A percentile compares a stretch with the other conserved stretches of the same genome.
Evolutionary conservation across 2,113 vertebrate species (phyloP).

Genomic region (Hippoglossus stenolepis): DNA sequence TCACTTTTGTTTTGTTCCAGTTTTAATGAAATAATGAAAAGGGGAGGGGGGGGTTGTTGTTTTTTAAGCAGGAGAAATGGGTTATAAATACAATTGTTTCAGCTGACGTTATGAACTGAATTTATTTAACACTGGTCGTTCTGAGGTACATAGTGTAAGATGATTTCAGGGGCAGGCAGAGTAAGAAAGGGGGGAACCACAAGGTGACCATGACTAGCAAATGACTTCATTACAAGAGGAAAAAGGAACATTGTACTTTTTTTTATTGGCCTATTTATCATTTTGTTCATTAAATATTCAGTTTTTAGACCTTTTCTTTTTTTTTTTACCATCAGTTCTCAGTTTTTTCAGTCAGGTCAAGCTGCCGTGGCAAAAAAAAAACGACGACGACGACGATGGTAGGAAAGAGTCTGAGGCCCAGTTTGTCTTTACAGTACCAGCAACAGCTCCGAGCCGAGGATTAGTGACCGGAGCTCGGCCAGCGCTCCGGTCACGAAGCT

Average conservation of each 20-base stretch:
- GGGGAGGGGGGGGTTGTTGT: neutral
- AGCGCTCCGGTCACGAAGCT: conserved; percentile 28
- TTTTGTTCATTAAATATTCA: conserved; percentile 55
- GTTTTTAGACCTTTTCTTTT: conserved; percentile 44
- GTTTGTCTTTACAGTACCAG: conserved; percentile 77
- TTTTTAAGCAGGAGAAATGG: conserved; percentile 4
- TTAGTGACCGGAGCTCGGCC: conserved; percentile 2
- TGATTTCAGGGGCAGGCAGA: conserved; percentile 17
- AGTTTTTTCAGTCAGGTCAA: conserved; percentile 57
- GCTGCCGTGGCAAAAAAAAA: conserved; percentile 54
- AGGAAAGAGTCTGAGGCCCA: conserved; percentile 65
- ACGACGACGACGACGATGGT: conserved; percentile 16
- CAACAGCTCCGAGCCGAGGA: conserved; percentile 40
- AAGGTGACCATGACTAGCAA: conserved; percentile 63
- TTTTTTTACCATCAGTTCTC: conserved; percentile 31
- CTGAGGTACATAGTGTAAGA: conserved; percentile 74
- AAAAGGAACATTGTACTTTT: conserved; percentile 18
- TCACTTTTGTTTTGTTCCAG: conserved; percentile 63
- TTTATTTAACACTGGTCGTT: conserved; percentile 70
- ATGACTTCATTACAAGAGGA: conserved; percentile 67
- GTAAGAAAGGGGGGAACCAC: conserved; percentile 29
- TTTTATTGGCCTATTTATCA: conserved; percentile 56
- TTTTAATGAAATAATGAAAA: conserved; percentile 59
- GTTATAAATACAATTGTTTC: conserved; percentile 66
- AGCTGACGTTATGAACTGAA: conserved; percentile 58